phyloP scores from a whole-genome alignment of 1,140 invertebrate genomes.

The Hestina assimilis region DNA sequence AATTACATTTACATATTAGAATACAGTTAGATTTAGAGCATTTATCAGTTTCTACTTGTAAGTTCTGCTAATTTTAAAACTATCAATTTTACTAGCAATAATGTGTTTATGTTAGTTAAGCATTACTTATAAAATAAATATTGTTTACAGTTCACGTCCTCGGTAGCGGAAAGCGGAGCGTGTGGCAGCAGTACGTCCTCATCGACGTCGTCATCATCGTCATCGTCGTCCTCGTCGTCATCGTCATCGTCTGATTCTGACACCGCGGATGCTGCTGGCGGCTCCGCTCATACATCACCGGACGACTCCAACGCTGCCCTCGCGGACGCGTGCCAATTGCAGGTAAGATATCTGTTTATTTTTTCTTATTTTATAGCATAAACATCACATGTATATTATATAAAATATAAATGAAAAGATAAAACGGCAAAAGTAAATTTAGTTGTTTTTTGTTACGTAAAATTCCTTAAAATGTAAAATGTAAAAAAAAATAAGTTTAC shows the following conservation, averaged over 20 bases:
- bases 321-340: constrained; percentile 68
- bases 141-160: constrained; percentile 54
- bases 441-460: no score
- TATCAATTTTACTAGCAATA: no score
- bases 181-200: constrained; percentile 66
- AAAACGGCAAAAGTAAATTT: no score
- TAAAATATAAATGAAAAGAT: no score
- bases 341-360: constrained; percentile 36
- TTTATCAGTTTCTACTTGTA: no score
- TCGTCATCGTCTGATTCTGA: constrained; percentile 74
- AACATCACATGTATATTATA: no score
- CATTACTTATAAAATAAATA: not conserved
- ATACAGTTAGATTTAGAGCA: no score
- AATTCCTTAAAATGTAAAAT: no score
- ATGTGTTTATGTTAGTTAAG: not conserved
- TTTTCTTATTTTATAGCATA: no score
- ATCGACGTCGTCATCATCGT: constrained; percentile 65
- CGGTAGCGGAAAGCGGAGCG: constrained; percentile 50
- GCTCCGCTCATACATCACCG: constrained; percentile 57
- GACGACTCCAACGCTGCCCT: constrained; percentile 70
- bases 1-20: no score
- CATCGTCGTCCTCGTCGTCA: constrained; percentile 65
- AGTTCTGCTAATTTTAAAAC: no score
- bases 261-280: constrained; percentile 61
- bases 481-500: no score